Evolutionary conservation across 1,140 invertebrate species (phyloP).

Genomic region (Sarcophaga peregrina): DNA sequence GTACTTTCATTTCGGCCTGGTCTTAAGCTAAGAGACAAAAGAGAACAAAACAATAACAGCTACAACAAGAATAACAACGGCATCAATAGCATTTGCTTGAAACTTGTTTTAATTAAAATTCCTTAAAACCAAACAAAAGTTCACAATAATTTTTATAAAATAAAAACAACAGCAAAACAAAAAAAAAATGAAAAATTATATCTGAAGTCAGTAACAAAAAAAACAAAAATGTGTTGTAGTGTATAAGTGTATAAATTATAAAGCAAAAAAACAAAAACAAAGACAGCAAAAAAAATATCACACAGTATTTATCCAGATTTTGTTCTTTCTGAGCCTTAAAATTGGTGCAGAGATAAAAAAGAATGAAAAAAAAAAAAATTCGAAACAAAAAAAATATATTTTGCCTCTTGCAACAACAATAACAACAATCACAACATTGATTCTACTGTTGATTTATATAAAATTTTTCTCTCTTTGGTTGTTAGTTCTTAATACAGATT

Average conservation of each 20-base stretch:
- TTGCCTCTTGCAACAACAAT: neutral
- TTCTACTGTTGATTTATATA: neutral
- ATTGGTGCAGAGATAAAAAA: conserved; percentile 15
- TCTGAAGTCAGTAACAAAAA: neutral
- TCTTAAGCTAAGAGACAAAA: too few relatives aligned
- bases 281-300: neutral
- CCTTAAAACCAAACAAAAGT: conserved; percentile 15
- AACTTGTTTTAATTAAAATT: conserved; percentile 16
- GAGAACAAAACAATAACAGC: too few relatives aligned
- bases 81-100: neutral
- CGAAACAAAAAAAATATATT: neutral
- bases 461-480: too few relatives aligned
- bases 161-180: neutral
- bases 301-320: neutral
- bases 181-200: too few relatives aligned
- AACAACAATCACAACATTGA: conserved; percentile 1
- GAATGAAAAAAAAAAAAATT: neutral
- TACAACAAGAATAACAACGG: too few relatives aligned
- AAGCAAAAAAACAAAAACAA: neutral
- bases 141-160: conserved; percentile 5
- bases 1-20: neutral
- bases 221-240: neutral
- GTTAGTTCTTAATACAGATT: too few relatives aligned
- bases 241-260: neutral
- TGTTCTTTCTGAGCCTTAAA: neutral